These are phyloP conservation scores for Rhea pennata DNA, from an alignment of 2,113 vertebrate genomes.

Conservation along the genomic window DNA sequence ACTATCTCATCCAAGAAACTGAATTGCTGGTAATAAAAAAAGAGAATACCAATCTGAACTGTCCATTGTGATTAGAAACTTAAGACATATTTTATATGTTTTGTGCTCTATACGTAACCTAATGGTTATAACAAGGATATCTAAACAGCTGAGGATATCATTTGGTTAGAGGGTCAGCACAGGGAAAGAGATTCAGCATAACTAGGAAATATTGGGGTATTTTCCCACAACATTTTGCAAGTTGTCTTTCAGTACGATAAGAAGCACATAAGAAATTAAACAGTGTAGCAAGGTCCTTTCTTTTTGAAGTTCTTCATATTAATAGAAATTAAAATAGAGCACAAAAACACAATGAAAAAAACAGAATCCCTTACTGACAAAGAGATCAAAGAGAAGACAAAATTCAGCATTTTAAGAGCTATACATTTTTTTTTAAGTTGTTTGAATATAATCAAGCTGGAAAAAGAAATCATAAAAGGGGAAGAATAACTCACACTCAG, in stretches of 20 bases:
- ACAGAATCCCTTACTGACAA: neutral
- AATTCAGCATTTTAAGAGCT: neutral
- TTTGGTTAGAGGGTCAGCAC: conserved; percentile 28
- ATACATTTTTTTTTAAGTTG: neutral
- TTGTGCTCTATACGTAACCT: conserved; percentile 43
- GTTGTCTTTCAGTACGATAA: neutral
- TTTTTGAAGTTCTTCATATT: neutral
- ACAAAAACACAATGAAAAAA: neutral
- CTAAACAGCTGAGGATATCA: conserved; percentile 22
- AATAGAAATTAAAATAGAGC: neutral
- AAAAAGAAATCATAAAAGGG: neutral
- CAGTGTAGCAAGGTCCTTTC: neutral
- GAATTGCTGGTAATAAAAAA: conserved; percentile 30
- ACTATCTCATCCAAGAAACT: conserved; percentile 29
- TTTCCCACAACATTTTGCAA: neutral
- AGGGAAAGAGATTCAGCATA: neutral
- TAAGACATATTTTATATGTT: neutral
- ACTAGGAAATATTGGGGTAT: neutral
- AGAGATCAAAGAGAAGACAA: neutral
- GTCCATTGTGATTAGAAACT: conserved; percentile 1
- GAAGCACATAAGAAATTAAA: neutral
- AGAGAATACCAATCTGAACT: neutral
- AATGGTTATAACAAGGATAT: conserved; percentile 35
- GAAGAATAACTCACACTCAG: neutral
- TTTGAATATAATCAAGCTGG: neutral